Base-by-base conservation (phyloP, 1,140 invertebrate species). In the Xylocopa sonorina region DNA sequence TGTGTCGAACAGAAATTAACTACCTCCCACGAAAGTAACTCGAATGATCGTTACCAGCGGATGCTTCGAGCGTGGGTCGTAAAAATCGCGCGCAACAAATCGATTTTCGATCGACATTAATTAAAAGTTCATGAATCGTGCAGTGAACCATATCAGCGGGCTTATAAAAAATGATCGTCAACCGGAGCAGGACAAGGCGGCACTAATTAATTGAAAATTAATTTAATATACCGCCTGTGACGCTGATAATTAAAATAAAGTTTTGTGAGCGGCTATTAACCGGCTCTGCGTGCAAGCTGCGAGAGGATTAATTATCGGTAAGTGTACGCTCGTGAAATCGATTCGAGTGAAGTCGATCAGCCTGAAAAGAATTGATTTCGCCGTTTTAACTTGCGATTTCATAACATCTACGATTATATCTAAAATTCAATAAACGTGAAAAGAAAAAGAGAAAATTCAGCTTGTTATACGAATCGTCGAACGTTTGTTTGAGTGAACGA, bases 211-310 rank as follows among this genome's bases (percentile, higher is more conserved):
- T 46, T 46, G 14, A 27, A 46, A 34, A 72, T 46, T 72, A 48
- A 72, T 38, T 51, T 58, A 46, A 60, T 16, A 24, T 16, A 24
- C 21, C 43, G 5, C n/a, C 14, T 2, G 9, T 5, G 34, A 71
- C 43, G 18, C 16, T 9, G 18, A 14, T 50, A 63, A 73, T 63
- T 73, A 63, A 73, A 38, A 27, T 48, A n/a, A 7, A 38, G n/a
- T 38, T 73, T 50, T n/a, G 29, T 12, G n/a, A 18, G 5, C 34
- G 2, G 16, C n/a, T 27, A 34, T 62, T 50, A 18, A 48, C n/a
- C 41, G 29, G 38, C n/a, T 38, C 50, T 10, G n/a, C 6, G 64
- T 21, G n/a, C n/a, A 24, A 38, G 18, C 29, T 51, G 3, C 29
- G 29, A 10, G 29, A 10, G 7, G 24, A 55, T 55, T 69, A 69